A percentile compares a stretch with the other conserved stretches of the same genome.
These are phyloP conservation scores for Clitarchus hookeri DNA, from an alignment of 2,888 invertebrate species.

Conservation along the genomic window DNA sequence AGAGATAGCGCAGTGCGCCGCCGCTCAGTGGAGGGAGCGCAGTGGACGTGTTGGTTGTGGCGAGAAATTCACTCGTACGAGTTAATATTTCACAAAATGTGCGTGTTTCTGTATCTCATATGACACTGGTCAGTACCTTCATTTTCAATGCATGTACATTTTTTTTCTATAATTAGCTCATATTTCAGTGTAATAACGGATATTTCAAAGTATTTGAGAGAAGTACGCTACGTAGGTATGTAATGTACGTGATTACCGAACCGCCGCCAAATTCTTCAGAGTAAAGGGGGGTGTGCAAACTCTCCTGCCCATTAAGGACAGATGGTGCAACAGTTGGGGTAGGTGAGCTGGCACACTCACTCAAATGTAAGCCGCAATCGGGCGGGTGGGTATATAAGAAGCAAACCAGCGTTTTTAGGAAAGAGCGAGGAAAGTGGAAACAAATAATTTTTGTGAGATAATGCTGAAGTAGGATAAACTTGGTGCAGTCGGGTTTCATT, in stretches of 20 bases:
- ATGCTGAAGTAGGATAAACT: not conserved
- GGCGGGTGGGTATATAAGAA: not conserved
- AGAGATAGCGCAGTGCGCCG: not conserved
- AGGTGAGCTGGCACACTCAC: slow-evolving; percentile 18
- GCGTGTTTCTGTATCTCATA: not conserved
- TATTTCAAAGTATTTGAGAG: not conserved
- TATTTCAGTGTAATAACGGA: not conserved
- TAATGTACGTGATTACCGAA: not conserved
- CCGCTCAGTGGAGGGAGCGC: not conserved
- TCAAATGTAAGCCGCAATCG: not conserved
- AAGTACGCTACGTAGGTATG: slow-evolving; percentile 5
- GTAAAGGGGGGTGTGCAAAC: slow-evolving; percentile 10
- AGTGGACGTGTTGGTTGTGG: not conserved
- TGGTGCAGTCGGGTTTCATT: too few species aligned
- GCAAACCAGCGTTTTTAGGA: not conserved
- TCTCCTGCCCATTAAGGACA: slow-evolving; percentile 17
- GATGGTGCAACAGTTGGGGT: not conserved
- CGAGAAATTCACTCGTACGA: not conserved
- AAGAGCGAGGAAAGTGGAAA: not conserved
- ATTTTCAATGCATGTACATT: not conserved
- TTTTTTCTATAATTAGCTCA: not conserved
- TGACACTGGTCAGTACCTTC: not conserved
- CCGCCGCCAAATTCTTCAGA: not conserved
- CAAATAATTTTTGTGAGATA: not conserved
- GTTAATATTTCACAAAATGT: not conserved